A percentile compares a stretch with the other conserved stretches of the same genome.
These are phyloP conservation scores for Etheostoma spectabile DNA, from an alignment of 2,113 vertebrate species.

Conservation along the genomic window DNA sequence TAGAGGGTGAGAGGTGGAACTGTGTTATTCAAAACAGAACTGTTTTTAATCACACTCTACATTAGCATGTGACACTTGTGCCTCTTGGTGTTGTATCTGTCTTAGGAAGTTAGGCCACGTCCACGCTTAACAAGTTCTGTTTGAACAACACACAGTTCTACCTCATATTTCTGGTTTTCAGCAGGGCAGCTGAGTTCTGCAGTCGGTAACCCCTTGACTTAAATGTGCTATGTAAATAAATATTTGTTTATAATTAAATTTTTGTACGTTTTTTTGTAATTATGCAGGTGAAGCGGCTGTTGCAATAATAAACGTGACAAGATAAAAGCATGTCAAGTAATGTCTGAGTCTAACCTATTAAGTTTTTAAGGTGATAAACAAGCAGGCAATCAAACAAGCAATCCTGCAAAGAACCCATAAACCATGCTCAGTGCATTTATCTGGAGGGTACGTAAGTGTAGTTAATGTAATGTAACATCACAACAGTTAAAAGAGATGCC, in stretches of 20 bases:
- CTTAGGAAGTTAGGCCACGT: too few relatives aligned
- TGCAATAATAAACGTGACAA: not conserved
- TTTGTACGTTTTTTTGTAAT: not conserved
- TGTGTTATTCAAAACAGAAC: too few relatives aligned
- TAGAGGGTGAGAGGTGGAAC: not conserved
- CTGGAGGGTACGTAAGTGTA: not conserved
- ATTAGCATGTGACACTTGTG: too few relatives aligned
- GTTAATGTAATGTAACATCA: too few relatives aligned
- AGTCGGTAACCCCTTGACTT: not conserved
- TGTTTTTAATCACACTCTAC: too few relatives aligned
- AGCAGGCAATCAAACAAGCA: not conserved
- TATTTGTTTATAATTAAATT: too few relatives aligned
- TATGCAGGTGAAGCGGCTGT: not conserved
- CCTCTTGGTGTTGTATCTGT: too few relatives aligned
- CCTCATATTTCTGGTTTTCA: not conserved
- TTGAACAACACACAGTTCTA: not conserved
- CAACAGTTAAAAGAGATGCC: not conserved
- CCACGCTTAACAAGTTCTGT: not conserved
- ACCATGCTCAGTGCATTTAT: not conserved
- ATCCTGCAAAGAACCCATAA: not conserved
- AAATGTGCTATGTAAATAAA: too few relatives aligned
- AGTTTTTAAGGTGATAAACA: not conserved
- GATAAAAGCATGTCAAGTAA: not conserved
- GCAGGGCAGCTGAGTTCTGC: not conserved
- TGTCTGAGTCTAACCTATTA: too few relatives aligned